A percentile compares a stretch with the other conserved stretches of the same genome.
These are phyloP conservation scores for Falco novaeseelandiae DNA, from an alignment of 2,797 vertebrate genomes.

Conservation along the genomic window DNA sequence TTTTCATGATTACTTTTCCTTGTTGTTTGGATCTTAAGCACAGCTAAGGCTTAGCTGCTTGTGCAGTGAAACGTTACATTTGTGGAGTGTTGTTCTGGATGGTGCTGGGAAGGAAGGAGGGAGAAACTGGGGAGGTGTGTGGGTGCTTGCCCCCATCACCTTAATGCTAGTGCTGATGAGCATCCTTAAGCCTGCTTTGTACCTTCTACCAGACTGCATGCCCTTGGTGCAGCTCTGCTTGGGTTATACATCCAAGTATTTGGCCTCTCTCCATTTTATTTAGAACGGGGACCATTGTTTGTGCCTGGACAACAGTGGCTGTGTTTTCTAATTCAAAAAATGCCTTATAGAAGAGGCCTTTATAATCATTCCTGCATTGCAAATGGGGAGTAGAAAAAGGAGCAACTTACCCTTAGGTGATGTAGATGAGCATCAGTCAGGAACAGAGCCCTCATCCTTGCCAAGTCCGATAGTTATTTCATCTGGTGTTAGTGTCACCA, in stretches of 20 bases:
- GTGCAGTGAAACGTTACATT: accelerated
- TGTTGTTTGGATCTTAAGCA: background rate
- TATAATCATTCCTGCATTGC: background rate
- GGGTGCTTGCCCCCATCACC: background rate
- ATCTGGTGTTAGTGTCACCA: background rate
- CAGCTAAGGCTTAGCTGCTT: background rate
- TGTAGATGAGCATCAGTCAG: background rate
- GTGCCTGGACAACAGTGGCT: conserved; percentile 3
- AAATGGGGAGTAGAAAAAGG: background rate
- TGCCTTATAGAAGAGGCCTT: background rate
- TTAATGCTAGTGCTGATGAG: background rate
- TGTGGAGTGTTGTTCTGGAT: background rate
- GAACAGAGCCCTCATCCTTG: background rate
- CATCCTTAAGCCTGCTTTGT: background rate
- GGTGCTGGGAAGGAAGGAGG: background rate
- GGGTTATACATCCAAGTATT: background rate
- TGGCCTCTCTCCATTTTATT: conserved; percentile 17
- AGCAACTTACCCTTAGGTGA: background rate
- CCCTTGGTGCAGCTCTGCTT: background rate
- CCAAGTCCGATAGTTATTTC: background rate
- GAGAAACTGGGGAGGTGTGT: accelerated
- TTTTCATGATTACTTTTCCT: background rate
- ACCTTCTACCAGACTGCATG: background rate
- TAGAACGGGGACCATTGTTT: conserved; percentile 35
- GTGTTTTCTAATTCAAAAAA: conserved; percentile 25